These are phyloP conservation scores for Sinella curviseta DNA, from an alignment of 1,140 invertebrate species.

Conservation along the genomic window DNA sequence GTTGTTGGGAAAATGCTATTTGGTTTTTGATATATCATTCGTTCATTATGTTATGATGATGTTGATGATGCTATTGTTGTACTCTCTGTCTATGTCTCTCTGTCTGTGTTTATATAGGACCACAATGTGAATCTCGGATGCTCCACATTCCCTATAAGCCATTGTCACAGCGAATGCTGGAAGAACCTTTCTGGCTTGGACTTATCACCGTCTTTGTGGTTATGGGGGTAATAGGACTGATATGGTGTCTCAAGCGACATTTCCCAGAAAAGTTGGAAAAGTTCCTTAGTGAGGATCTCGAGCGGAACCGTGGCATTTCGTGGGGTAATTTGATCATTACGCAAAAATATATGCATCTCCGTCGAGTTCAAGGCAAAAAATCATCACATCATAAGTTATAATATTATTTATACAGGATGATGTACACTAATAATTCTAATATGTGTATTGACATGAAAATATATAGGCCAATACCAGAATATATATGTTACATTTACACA, in stretches of 20 bases:
- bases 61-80: neutral
- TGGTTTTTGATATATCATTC: neutral
- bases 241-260: slow-evolving; percentile 77
- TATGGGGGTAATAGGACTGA: slow-evolving; percentile 69
- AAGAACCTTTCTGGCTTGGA: slow-evolving; percentile 80
- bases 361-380: slow-evolving; percentile 2
- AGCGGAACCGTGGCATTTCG: slow-evolving; percentile 58
- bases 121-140: slow-evolving; percentile 64
- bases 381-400: neutral
- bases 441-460: no score
- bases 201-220: slow-evolving; percentile 76
- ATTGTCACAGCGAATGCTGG: slow-evolving; percentile 71
- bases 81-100: slow-evolving; percentile 3
- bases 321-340: slow-evolving; percentile 44
- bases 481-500: no score
- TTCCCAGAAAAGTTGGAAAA: slow-evolving; percentile 81
- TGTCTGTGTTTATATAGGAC: slow-evolving; percentile 56
- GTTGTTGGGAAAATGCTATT: no score
- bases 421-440: no score
- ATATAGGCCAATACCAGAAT: no score
- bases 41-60: neutral
- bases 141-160: slow-evolving; percentile 68
- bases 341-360: neutral
- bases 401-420: neutral
- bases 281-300: slow-evolving; percentile 73